Base-by-base conservation (phyloP, 2,888 invertebrate genomes). In the Heliothis peltigera region DNA sequence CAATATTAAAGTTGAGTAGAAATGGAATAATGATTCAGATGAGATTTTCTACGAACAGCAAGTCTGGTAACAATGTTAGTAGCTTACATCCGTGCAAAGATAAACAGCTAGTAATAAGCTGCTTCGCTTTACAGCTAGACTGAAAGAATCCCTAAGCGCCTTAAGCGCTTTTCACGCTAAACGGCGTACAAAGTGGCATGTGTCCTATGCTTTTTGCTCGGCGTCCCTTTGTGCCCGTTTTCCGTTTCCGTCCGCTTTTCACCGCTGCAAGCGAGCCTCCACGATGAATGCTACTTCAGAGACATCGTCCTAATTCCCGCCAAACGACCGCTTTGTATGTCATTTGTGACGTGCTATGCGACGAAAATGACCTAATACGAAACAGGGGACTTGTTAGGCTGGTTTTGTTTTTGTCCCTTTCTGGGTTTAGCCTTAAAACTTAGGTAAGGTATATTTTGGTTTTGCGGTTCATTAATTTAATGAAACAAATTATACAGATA, bases 231-330 rank as follows among this genome's bases (percentile, higher is more conserved):
- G 85, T 83, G 80, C 62, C 49, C 55, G 74, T 71, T 75, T 80
- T 83, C 84, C 83, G 83, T 84, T 89, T 87, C 89, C 89, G 85
- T 57, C 43, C 75, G 68, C 80, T 82, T 81, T 85, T 80, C 81
- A 84, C 62, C 77, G 77, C 79, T 75, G 68, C 71, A 68, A 67
- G 75, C 57, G 43, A 64, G 48, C 43, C 64, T 53, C 59, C n/a
- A 21, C 19, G 18, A 48, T 69, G 71, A 72, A 68, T 68, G 70
- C 72, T 56, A 70, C 77, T 67, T 74, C 55, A 64, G 56, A 67
- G 70, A 71, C 70, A 76, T 70, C 72, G 83, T 70, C 81, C 84
- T 79, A 80, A 82, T 85, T 84, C 79, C 61, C 53, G 61, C 64
- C 57, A 63, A 67, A 80, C 75, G 76, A 76, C 70, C 77, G 62